Percentiles rank a stretch among this genome's conserved stretches.
Evolutionary conservation across 2,888 invertebrate species (phyloP).

Genomic region (Salticus scenicus): DNA sequence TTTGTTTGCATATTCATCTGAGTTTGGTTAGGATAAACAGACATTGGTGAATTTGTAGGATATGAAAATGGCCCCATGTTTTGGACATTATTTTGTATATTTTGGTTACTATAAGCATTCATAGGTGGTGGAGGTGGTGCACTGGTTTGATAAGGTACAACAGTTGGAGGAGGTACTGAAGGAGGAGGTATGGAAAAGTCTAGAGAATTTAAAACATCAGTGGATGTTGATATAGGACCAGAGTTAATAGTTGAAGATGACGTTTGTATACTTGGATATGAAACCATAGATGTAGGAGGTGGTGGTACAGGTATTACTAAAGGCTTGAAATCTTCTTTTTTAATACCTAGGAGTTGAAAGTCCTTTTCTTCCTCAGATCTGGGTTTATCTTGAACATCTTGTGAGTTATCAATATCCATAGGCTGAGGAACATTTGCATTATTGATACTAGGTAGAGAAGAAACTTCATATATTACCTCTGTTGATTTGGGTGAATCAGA

Average conservation of each 20-base stretch:
- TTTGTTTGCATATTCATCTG: too few relatives aligned
- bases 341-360: slow-evolving; percentile 48
- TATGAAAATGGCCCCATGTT: too few relatives aligned
- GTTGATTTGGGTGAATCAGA: too few relatives aligned
- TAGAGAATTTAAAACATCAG: not conserved
- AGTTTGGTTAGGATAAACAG: too few relatives aligned
- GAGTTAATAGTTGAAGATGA: not conserved
- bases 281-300: not conserved
- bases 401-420: not conserved
- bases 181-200: not conserved
- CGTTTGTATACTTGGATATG: not conserved
- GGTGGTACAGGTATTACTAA: slow-evolving; percentile 51
- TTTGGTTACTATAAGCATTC: too few relatives aligned
- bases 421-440: not conserved
- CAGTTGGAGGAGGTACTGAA: not conserved
- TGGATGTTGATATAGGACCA: not conserved
- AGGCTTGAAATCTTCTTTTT: slow-evolving; percentile 50
- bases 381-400: not conserved
- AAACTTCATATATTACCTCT: too few relatives aligned
- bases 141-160: not conserved
- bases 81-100: too few relatives aligned
- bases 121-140: not conserved
- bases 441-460: too few relatives aligned
- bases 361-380: slow-evolving; percentile 57
- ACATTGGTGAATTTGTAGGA: too few relatives aligned